Conservation (phyloP, 2,888 invertebrate species). For the Romanomermis culicivorax region DNA sequence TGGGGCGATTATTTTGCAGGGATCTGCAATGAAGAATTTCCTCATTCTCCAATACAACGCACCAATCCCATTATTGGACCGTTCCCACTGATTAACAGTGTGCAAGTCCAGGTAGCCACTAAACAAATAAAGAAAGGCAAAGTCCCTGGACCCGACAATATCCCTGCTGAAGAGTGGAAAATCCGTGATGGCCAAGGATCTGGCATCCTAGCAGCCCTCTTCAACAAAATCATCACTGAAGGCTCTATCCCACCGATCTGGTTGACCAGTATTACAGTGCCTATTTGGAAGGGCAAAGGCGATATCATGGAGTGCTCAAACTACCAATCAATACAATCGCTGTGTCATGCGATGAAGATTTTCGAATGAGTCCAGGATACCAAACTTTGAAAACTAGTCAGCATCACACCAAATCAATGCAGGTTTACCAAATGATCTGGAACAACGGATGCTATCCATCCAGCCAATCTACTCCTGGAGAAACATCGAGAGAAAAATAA, state of each 20-base stretch:
- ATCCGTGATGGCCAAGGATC: too few relatives aligned
- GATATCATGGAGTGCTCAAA: not conserved
- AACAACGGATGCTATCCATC: not conserved
- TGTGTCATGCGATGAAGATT: slow-evolving; percentile 6
- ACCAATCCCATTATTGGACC: not conserved
- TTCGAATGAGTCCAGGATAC: not conserved
- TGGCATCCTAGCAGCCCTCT: not conserved
- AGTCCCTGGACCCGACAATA: slow-evolving; percentile 5
- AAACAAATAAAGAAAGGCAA: slow-evolving; percentile 8
- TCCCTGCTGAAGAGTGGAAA: slow-evolving; percentile 4
- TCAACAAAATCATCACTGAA: not conserved
- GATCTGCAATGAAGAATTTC: not conserved
- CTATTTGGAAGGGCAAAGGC: slow-evolving; percentile 5
- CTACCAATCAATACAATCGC: not conserved
- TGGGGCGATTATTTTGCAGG: slow-evolving; percentile 1
- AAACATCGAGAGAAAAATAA: not conserved
- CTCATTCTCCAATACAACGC: not conserved
- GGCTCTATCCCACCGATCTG: not conserved
- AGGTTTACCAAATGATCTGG: not conserved
- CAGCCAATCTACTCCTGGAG: not conserved
- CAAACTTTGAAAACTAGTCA: not conserved
- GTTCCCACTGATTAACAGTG: not conserved
- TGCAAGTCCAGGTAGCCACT: not conserved
- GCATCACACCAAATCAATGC: not conserved
- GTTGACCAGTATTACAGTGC: not conserved